A percentile compares a stretch with the other conserved stretches of the same genome.
phyloP scores from a whole-genome alignment of 1,140 invertebrate genomes.

The Drosophila quadrilineata region DNA sequence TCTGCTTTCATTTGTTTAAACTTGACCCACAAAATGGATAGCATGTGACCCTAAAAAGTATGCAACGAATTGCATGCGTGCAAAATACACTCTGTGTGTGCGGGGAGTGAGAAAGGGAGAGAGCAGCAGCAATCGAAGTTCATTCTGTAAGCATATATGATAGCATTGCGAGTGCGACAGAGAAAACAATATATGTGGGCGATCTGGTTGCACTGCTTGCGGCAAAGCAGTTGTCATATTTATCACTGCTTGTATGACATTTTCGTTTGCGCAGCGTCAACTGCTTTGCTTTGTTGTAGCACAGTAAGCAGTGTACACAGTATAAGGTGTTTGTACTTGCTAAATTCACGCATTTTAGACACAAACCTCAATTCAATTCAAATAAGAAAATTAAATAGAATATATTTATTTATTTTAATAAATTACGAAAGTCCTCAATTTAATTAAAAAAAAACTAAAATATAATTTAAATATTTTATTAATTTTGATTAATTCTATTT shows the following conservation, averaged over 20 bases:
- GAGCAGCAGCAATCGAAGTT: no score
- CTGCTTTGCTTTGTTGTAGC: neutral
- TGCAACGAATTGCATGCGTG: constrained; percentile 9
- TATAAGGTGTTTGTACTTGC: neutral
- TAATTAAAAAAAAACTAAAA: no score
- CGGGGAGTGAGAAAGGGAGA: neutral
- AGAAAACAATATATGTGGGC: no score
- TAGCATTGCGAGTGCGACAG: no score
- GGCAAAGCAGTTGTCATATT: neutral
- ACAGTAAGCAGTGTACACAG: neutral
- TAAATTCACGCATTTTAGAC: neutral
- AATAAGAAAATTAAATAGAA: no score
- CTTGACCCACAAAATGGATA: constrained; percentile 61
- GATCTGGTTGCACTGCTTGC: no score
- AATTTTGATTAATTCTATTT: neutral
- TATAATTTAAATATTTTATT: neutral
- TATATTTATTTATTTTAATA: no score
- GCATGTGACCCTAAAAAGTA: constrained; percentile 3
- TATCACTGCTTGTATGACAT: neutral
- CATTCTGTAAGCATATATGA: no score
- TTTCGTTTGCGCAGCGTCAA: no score
- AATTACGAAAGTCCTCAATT: no score
- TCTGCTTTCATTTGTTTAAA: constrained; percentile 56
- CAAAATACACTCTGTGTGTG: neutral
- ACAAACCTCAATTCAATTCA: neutral